Conservation (phyloP, 23 tunicate genomes). For the Halocynthia roretzi region DNA sequence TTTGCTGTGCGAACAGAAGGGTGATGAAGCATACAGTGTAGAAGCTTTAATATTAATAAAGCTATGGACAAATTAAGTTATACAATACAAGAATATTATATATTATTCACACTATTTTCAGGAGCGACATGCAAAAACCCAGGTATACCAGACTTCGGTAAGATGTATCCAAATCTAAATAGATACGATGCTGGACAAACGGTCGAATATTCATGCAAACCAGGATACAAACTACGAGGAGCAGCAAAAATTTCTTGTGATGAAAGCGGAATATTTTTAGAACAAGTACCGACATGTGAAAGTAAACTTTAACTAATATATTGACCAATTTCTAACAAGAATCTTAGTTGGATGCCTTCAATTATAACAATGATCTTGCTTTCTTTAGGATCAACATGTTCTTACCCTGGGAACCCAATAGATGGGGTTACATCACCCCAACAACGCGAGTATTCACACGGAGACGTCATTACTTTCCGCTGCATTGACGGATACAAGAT, state of each 20-base stretch:
- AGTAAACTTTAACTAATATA: neutral
- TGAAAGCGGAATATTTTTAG: conserved; percentile 15
- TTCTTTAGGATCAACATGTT: conserved; percentile 1
- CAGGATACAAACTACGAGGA: conserved; percentile 26
- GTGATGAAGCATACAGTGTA: too few relatives aligned
- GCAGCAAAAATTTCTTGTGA: conserved; percentile 7
- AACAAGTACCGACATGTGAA: conserved; percentile 20
- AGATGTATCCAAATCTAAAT: neutral
- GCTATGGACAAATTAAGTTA: too few relatives aligned
- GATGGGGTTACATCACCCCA: conserved; percentile 24
- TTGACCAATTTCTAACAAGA: neutral
- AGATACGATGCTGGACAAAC: neutral
- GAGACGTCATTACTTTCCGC: conserved; percentile 6
- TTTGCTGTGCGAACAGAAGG: too few relatives aligned
- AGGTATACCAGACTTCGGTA: conserved; percentile 5
- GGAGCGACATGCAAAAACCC: conserved; percentile 10
- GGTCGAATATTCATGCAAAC: conserved; percentile 7
- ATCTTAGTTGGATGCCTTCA: neutral
- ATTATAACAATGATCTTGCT: conserved; percentile 1
- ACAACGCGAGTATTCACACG: conserved; percentile 6
- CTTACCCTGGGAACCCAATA: conserved; percentile 21
- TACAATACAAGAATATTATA: too few relatives aligned
- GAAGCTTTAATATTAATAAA: too few relatives aligned
- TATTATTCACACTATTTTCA: neutral
- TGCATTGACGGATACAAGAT: conserved; percentile 24